Percentiles rank a stretch among this genome's conserved stretches.
These are phyloP conservation scores for Hypsibius dujardini DNA, from an alignment of 1,140 invertebrate genomes.

Conservation along the genomic window DNA sequence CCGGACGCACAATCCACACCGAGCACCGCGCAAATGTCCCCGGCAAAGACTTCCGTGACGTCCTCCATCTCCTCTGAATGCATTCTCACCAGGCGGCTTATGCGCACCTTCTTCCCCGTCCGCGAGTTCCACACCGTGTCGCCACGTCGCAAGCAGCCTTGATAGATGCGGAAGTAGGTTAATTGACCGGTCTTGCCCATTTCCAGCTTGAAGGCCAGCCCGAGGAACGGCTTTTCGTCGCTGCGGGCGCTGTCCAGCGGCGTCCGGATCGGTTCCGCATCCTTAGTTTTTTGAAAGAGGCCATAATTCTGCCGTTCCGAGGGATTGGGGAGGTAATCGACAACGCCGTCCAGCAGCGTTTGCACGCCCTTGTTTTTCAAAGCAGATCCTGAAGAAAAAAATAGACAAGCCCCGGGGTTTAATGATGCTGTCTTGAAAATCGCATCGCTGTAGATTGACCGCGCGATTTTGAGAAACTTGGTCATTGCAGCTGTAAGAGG, in stretches of 20 bases:
- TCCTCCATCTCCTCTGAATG: constrained; percentile 96
- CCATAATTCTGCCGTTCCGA: constrained; percentile 79
- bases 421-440: no score
- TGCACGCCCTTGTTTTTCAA: constrained; percentile 98
- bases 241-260: constrained; percentile 56
- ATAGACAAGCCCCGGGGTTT: no score
- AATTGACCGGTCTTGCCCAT: constrained; percentile 84
- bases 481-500: no score
- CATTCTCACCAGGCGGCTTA: constrained; percentile 67
- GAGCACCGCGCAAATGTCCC: constrained; percentile 94
- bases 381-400: constrained; percentile 46
- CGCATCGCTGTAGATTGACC: no score
- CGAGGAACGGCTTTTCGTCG: constrained; percentile 59
- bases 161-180: constrained; percentile 92
- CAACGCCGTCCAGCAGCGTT: constrained; percentile 68
- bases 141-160: constrained; percentile 69
- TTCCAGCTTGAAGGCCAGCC: constrained; percentile 92
- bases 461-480: no score
- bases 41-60: constrained; percentile 71
- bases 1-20: constrained; percentile 97
- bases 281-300: constrained; percentile 33
- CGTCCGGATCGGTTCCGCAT: constrained; percentile 41
- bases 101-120: constrained; percentile 60
- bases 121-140: constrained; percentile 75
- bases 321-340: constrained; percentile 82